phyloP scores from a whole-genome alignment of 1,140 invertebrate species.

The Tetramorium parvispinum region DNA sequence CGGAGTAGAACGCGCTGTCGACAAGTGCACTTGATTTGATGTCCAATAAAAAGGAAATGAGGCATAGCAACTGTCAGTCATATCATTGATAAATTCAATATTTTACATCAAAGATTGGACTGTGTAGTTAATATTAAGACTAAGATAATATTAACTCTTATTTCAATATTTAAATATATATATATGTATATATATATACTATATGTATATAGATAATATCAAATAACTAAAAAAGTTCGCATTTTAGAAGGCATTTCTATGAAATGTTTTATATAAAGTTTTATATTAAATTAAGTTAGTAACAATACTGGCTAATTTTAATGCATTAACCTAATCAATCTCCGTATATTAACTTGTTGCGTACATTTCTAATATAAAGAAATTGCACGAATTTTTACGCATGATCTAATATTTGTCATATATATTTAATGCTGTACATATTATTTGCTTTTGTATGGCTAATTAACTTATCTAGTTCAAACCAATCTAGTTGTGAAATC shows the following conservation, averaged over 20 bases:
- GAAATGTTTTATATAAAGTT: too few species aligned
- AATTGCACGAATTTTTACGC: not conserved
- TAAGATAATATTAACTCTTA: too few species aligned
- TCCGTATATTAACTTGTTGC: too few species aligned
- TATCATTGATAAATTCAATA: not conserved
- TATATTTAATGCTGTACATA: not conserved
- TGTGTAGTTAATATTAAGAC: too few species aligned
- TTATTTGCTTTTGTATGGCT: not conserved
- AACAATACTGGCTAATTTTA: too few species aligned
- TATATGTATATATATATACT: too few species aligned
- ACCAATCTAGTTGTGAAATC: not conserved
- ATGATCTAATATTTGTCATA: not conserved
- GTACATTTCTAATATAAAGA: too few species aligned
- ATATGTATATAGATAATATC: too few species aligned
- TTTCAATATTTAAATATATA: too few species aligned
- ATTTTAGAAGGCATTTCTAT: not conserved
- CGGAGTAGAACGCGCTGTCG: not conserved
- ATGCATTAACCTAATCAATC: too few species aligned
- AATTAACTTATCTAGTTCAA: not conserved
- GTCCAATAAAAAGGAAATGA: constrained; percentile 24
- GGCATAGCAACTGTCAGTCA: not conserved
- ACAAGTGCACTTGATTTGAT: constrained; percentile 27
- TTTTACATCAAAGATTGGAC: not conserved
- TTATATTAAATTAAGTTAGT: too few species aligned
- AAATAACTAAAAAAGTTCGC: too few species aligned